Base-by-base conservation (phyloP, 2,888 invertebrate genomes). In the Bibio marci region DNA sequence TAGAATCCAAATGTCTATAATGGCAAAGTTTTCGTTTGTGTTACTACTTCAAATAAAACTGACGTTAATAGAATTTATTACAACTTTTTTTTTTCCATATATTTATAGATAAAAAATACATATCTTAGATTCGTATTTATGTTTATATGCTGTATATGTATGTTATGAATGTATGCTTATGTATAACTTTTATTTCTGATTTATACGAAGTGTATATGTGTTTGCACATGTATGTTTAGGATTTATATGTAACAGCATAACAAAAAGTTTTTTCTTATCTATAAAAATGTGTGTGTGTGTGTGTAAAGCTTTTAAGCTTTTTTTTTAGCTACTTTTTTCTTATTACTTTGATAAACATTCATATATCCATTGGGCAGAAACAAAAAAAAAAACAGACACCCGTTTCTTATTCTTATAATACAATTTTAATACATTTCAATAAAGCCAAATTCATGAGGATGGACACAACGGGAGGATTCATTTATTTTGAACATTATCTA, bases 21-120 rank as follows among this genome's bases (percentile, higher is more conserved):
- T 30, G 30, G 30, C 30, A 30, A 30, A 30, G 30, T 30, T 30
- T 30, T 30, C 30, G 30, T 30, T 30, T 30, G 30, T 30, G 30
- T 30, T 13, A 30, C 30, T 30, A 30, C 30, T 30, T 30, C 30
- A 30, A 30, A 30, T 30, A 30, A 30, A 30, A 30, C 30, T 30
- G 30, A 30, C 30, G 30, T 30, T 30, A 30, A 30, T 30, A 30
- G 30, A 30, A 30, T 30, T 30, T 30, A 30, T 30, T 30, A 30
- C 30, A 30, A 30, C n/a, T 30, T 30, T 14, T 30, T 7, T 27
- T 27, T 30, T 30, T 30, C 13, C 13, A 12, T 12, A 14, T 6
- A 30, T 30, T 12, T 30, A 14, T 30, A 30, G 30, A 30, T 30
- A 30, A 30, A 12, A 12, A 30, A 30, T 13, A 30, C 13, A 30